Conservation (phyloP, 2,888 invertebrate species). For the Myathropa florea region DNA sequence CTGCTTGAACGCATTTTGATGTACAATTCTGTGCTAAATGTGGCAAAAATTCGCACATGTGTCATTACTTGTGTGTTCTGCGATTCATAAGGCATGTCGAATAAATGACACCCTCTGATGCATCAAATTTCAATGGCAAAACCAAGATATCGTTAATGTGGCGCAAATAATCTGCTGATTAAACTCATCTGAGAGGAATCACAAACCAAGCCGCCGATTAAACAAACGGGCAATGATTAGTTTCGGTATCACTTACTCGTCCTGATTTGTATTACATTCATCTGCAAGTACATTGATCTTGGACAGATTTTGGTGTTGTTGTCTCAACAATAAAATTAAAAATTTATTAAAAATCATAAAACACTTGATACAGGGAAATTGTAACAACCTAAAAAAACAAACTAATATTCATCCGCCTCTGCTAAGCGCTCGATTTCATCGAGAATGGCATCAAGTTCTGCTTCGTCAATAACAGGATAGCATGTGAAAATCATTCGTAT, state of each 20-base stretch:
- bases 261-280: too few relatives aligned
- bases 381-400: not conserved
- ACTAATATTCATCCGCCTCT: conserved; percentile 74
- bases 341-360: not conserved
- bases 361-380: not conserved
- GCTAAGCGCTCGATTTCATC: conserved; percentile 85
- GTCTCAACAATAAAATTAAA: not conserved
- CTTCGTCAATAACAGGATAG: conserved; percentile 84
- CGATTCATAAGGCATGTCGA: not conserved
- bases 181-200: not conserved
- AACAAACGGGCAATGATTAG: too few relatives aligned
- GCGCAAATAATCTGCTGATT: not conserved
- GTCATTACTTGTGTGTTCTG: not conserved
- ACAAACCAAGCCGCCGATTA: too few relatives aligned
- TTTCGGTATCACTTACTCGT: not conserved
- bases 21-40: too few relatives aligned
- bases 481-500: conserved; percentile 89
- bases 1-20: not conserved
- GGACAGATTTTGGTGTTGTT: not conserved
- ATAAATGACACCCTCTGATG: not conserved
- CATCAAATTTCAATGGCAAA: not conserved
- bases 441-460: conserved; percentile 85
- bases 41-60: too few relatives aligned
- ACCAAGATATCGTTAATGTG: not conserved
- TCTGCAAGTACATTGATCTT: not conserved